Percentiles rank a stretch among this genome's conserved stretches.
Conservation (phyloP, 2,113 vertebrate species). For the Odocoileus virginianus region DNA sequence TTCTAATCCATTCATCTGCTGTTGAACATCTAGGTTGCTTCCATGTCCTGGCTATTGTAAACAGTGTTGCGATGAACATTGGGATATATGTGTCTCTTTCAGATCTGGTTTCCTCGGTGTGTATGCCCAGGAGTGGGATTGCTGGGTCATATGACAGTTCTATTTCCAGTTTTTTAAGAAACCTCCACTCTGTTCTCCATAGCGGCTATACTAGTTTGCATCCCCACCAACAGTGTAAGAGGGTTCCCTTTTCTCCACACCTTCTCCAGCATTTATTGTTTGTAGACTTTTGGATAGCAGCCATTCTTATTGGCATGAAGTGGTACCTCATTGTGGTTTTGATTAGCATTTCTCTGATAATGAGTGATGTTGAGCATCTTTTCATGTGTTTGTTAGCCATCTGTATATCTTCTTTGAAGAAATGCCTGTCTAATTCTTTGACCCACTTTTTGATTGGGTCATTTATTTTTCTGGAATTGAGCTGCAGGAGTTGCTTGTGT, state of each 20-base stretch:
- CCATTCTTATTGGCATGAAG: neutral
- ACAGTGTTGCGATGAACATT: neutral
- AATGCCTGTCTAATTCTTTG: neutral
- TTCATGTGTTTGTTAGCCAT: neutral
- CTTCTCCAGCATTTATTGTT: neutral
- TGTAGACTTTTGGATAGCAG: neutral
- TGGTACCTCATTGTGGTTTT: neutral
- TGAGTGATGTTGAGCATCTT: neutral
- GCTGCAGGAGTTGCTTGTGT: neutral
- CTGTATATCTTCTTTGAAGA: neutral
- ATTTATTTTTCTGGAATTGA: neutral
- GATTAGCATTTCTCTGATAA: neutral
- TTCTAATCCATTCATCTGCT: neutral
- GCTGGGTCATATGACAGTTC: neutral
- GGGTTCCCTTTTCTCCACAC: neutral
- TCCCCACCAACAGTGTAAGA: neutral
- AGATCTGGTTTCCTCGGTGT: accelerated
- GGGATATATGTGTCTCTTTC: neutral
- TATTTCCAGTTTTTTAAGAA: neutral
- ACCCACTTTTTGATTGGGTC: neutral
- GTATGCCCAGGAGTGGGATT: neutral
- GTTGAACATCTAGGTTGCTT: neutral
- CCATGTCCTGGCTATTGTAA: neutral
- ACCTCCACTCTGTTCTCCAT: neutral
- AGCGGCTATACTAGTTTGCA: neutral